A percentile compares a stretch with the other conserved stretches of the same genome.
Evolutionary conservation across 2,113 vertebrate species (phyloP).

Genomic region (Manacus vitellinus): DNA sequence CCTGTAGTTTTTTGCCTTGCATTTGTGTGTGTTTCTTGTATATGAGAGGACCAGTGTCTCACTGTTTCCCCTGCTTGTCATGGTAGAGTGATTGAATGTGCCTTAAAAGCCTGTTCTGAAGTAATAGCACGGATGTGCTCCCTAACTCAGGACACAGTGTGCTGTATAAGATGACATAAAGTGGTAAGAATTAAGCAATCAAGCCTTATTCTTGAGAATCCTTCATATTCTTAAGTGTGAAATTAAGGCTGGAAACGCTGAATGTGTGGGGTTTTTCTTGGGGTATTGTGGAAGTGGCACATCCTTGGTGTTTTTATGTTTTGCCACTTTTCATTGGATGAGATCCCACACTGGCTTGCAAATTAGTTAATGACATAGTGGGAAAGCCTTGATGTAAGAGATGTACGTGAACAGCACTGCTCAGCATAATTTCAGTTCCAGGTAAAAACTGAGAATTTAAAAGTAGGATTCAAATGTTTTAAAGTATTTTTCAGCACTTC

Average conservation of each 20-base stretch:
- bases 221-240: neutral
- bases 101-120: neutral
- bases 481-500: neutral
- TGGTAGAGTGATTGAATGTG: neutral
- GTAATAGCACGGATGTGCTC: accelerated
- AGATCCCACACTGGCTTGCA: neutral
- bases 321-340: neutral
- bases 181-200: neutral
- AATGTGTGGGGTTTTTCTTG: neutral
- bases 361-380: neutral
- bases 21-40: neutral
- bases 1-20: neutral
- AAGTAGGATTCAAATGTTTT: neutral
- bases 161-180: neutral
- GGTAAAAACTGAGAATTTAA: neutral
- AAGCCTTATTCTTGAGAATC: neutral
- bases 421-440: neutral
- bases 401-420: neutral
- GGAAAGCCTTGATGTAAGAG: neutral
- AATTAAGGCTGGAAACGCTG: neutral
- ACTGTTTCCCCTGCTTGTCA: neutral
- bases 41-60: neutral
- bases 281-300: neutral
- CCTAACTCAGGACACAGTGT: neutral
- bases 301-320: neutral